Evolutionary conservation across 1,140 invertebrate genomes (phyloP), one percentile per base, ranked within the genome.

Genomic region (Drosophila pectinifera): DNA sequence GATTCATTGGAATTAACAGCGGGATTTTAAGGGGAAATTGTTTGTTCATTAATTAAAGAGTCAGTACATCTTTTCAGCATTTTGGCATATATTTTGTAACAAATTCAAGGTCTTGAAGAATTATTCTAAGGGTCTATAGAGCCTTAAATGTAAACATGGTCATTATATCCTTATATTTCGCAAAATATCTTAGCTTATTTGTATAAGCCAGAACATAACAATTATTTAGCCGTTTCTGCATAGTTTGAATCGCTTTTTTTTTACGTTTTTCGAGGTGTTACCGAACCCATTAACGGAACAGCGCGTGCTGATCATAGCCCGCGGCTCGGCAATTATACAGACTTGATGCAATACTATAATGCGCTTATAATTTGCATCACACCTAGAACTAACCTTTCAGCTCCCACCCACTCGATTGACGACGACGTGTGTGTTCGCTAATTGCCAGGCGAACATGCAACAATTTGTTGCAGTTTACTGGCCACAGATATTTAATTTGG

Each of bases 391-490:
- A 59, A 31, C 41, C 31, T 24, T 56, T 55, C 16, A 45, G 54
- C 28, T 45, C 31, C 64, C 67, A 53, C 63, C 43, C 63, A 38
- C 31, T 70, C 64, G 41, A 69, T 46, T 62, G 42, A 46, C 43
- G 55, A 73, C 49, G 49, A 31, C 28, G 28, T 31, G 28, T 22
- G 49, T 36, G 39, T 28, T 26, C 7, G 18, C 42, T 76, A 83
- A 84, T 80, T 79, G 46, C 13, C 24, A 26, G 41, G 31, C 38
- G 42, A 48, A 34, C 69, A 64, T 69, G 75, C 69, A 75, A 69
- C 56, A 73, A 76, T 83, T 54, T 72, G 70, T 68, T 86, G 78
- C 73, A 88, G 43, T 76, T 76, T 61, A 31, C 16, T 39, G 36
- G 46, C 53, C 43, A 43, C 54, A 61, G 56, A 46, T 41, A 75